Base-by-base conservation (phyloP, 2,888 invertebrate species). In the Mythimna pallens region DNA sequence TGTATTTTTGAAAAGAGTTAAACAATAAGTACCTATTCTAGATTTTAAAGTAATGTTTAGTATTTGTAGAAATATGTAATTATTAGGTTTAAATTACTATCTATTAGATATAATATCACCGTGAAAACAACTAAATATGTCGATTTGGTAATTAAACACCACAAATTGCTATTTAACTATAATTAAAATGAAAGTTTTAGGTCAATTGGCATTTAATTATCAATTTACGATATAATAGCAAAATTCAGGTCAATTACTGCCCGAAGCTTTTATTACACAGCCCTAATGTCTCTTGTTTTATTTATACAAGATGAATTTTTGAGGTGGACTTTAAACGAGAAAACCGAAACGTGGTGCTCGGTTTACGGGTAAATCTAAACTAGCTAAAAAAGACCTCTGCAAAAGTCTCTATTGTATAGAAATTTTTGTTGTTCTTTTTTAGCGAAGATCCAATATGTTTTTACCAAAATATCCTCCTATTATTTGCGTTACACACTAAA, bases 201-300 rank as follows among this genome's bases (percentile, higher is more conserved):
- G 55, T 66, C 43, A 77, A 66, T 40, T 70, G 54, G 30, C 65
- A n/a, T 61, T 79, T 79, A 54, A 65, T 65, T 62, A 65, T 50
- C 55, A 47, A 65, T 78, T 79, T 62, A 57, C 65, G 20, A 62
- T 57, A 65, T 57, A 47, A 65, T 61, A 68, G 22, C 57, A n/a
- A 25, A 79, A 65, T 64, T 50, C 36, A 40, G 67, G 65, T 61
- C 40, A 68, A 67, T 61, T 64, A 54, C 22, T 69, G 30, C 7
- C 10, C 6, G 22, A 9, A 34, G 54, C 40, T 65, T 70, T 70
- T 57, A 63, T 68, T 68, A 62, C 50, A 40, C 66, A 70, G 47
- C 64, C 22, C 17, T 63, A 50, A 36, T 58, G 36, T 20, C 20
- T n/a, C n/a, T 59, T 58, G 59, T 72, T 58, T 55, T 30, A 34